A percentile compares a stretch with the other conserved stretches of the same genome.
Evolutionary conservation across 2,888 invertebrate genomes (phyloP).

Genomic region (Villa cingulata): DNA sequence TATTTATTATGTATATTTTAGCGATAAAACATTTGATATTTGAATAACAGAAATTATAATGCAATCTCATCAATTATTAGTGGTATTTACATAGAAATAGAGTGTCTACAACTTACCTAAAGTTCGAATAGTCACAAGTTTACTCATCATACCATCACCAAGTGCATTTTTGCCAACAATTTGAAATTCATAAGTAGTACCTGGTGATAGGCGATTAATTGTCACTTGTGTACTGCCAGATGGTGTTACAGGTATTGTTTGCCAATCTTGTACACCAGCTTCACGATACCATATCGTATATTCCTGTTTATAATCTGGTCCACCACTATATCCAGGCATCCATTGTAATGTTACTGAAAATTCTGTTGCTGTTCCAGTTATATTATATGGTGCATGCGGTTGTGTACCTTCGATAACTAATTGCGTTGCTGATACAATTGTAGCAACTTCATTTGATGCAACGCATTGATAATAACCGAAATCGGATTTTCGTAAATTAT

Average conservation of each 20-base stretch:
- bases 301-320: constrained; percentile 87
- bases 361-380: constrained; percentile 77
- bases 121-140: constrained; percentile 78
- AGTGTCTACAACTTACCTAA: constrained; percentile 48
- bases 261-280: constrained; percentile 79
- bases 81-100: not conserved
- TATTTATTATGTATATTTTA: no score
- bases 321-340: constrained; percentile 92
- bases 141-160: constrained; percentile 93
- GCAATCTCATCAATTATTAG: no score
- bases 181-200: constrained; percentile 90
- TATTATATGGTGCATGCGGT: constrained; percentile 93
- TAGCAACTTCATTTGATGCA: constrained; percentile 88
- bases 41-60: no score
- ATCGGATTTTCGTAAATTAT: constrained; percentile 72
- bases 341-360: constrained; percentile 83
- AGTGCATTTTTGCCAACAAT: constrained; percentile 88
- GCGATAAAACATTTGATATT: no score
- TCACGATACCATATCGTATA: constrained; percentile 92
- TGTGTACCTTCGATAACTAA: constrained; percentile 87
- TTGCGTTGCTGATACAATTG: constrained; percentile 81
- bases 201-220: constrained; percentile 78
- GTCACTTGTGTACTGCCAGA: constrained; percentile 80
- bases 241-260: constrained; percentile 84
- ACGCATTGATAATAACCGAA: constrained; percentile 94